Evolutionary conservation across 2,113 vertebrate genomes (phyloP).

Genomic region (Todiramphus chloris): DNA sequence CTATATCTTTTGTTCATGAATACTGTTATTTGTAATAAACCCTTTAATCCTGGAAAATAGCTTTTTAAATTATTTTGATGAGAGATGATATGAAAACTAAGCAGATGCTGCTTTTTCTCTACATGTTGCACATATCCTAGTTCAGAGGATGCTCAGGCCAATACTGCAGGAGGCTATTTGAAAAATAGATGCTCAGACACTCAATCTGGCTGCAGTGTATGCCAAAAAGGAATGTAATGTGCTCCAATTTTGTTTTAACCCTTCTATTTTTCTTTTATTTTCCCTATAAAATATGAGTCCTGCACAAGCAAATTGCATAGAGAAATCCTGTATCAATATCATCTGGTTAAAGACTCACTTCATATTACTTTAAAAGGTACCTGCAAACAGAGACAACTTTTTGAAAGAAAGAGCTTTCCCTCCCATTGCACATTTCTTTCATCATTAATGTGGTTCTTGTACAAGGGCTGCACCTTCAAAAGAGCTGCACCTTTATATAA

Average conservation of each 20-base stretch:
- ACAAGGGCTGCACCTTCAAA: neutral
- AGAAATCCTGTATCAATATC: neutral
- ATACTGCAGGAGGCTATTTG: neutral
- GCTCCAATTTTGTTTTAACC: neutral
- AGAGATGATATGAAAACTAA: neutral
- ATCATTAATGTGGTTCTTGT: neutral
- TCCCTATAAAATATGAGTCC: neutral
- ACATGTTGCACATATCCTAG: neutral
- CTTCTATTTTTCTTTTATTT: neutral
- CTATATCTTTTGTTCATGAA: neutral
- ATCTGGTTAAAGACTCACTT: neutral
- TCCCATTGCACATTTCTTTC: neutral
- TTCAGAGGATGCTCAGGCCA: neutral
- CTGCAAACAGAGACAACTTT: neutral
- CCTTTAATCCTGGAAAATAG: neutral
- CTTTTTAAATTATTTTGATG: neutral
- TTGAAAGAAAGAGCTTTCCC: neutral
- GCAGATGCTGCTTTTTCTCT: neutral
- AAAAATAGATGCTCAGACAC: slow-evolving; percentile 12
- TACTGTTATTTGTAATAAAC: neutral
- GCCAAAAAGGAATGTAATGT: neutral
- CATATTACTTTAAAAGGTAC: neutral
- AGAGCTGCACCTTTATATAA: neutral
- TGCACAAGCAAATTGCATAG: neutral
- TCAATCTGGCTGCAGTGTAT: neutral